Base-by-base conservation (phyloP, 1,140 invertebrate genomes). In the Ceratitis capitata region DNA sequence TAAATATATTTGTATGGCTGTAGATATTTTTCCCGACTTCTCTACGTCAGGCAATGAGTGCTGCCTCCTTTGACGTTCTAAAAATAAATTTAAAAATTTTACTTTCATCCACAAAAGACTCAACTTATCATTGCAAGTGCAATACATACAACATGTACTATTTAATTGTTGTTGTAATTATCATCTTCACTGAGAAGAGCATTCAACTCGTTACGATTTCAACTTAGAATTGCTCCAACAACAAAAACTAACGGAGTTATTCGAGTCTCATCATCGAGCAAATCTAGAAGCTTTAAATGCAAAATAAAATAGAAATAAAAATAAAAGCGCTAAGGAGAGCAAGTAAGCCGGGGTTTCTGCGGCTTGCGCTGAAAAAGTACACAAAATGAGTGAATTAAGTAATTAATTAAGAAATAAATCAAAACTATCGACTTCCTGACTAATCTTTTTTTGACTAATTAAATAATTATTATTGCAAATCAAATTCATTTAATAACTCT, bases 21-120 rank as follows among this genome's bases (percentile, higher is more conserved):
- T n/a, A n/a, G n/a, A n/a, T n/a, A n/a, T n/a, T n/a, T n/a, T n/a
- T n/a, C n/a, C n/a, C n/a, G n/a, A n/a, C n/a, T n/a, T n/a, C n/a
- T n/a, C n/a, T n/a, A n/a, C n/a, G n/a, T n/a, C 56, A 2, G 12
- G 56, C 26, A 47, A 47, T 47, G 56, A 14, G 26, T 12, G n/a
- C 2, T 23, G n/a, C 4, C 0, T 12, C 61, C 35, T 35, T 3
- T 39, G 32, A 19, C 29, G 16, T 35, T 16, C 35, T 69, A 69
- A 42, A 69, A 69, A 69, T 69, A 69, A 61, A 61, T 29, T 39
- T 74, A 23, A 45, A 32, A 45, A 78, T 78, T 78, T 78, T 78
- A 78, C 69, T 78, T 78, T 78, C 69, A 23, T 78, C 69, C 19
- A 42, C 19, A 45, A 78, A 45, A 23, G 35, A 42, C 23, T 23